These are phyloP conservation scores for Otocyon megalotis DNA, from an alignment of 2,113 vertebrate genomes.

Conservation along the genomic window DNA sequence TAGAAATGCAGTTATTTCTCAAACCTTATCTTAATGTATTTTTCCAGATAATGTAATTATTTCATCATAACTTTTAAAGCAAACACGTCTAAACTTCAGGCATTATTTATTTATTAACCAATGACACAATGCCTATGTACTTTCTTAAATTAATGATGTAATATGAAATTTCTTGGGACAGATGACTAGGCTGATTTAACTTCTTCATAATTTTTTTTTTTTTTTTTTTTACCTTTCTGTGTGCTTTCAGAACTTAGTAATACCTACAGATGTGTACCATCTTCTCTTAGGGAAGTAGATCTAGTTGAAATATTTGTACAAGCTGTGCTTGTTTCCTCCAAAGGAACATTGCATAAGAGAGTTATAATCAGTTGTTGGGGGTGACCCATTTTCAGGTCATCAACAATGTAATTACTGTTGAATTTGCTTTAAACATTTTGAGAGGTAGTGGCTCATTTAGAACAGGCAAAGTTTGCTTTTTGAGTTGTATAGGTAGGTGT, in stretches of 20 bases:
- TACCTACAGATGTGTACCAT: constrained; percentile 13
- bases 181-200: constrained; percentile 54
- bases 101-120: constrained; percentile 29
- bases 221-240: constrained; percentile 24
- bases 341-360: constrained; percentile 63
- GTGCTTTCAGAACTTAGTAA: constrained; percentile 35
- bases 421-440: constrained; percentile 64
- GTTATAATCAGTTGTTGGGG: constrained; percentile 63
- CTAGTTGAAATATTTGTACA: constrained; percentile 70
- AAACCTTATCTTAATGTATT: neutral
- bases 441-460: constrained; percentile 33
- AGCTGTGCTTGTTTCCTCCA: constrained; percentile 66
- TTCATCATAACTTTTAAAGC: constrained; percentile 25
- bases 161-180: constrained; percentile 31
- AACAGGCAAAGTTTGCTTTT: constrained; percentile 33
- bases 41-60: constrained; percentile 29
- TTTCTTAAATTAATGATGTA: constrained; percentile 51
- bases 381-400: constrained; percentile 67
- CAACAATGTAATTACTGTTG: constrained; percentile 64
- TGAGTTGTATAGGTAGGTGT: neutral
- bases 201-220: constrained; percentile 23
- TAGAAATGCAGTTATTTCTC: constrained; percentile 41
- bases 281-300: constrained; percentile 63
- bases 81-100: neutral
- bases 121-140: neutral